Evolutionary conservation across 2,113 vertebrate genomes (phyloP), one percentile per base, ranked within the genome.

Genomic region (Anthoscopus minutus): DNA sequence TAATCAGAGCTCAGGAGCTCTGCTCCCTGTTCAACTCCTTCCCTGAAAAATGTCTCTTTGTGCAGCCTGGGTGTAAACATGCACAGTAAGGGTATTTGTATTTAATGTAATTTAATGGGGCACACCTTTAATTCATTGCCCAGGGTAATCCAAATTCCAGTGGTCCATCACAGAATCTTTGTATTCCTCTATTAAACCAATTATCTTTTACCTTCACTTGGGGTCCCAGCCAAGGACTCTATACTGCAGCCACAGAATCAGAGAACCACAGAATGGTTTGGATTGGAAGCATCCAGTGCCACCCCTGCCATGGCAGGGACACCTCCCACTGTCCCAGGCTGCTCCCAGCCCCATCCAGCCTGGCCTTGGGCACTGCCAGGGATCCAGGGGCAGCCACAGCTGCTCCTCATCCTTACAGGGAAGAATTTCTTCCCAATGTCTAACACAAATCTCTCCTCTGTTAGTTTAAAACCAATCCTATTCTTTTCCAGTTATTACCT

Each of bases 61-160:
- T 69, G 92, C 10, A 95, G 96, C 62, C 73, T 96, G 96, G 84
- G 95, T 86, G 93, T 92, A 96, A 97, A 97, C 97, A 97, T 10
- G 88, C 93, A 96, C 88, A 72, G 81, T 84, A 85, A 95, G 92
- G 86, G 69, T 86, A 90, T 80, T 84, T 87, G 73, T 95, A 89
- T 95, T 96, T 88, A 88, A 51, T 23, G 37, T 33, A 6, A 60
- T 44, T 86, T 65, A 81, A 54, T 78, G 78, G 40, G 90, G 96
- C 93, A 95, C 92, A 88, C 94, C 96, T 90, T 95, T 61, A 81
- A 87, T 91, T 94, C 70, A 90, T 61, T 62, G 92, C 89, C 78
- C 77, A 90, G 83, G 83, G 81, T 80, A 76, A 89, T 90, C 77
- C 90, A 97, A 95, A 95, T 48, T 86, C 70, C 38, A 57, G 11